Percentiles rank a stretch among this genome's conserved stretches.
These are phyloP conservation scores for Dasypus novemcinctus DNA, from an alignment of 2,113 vertebrate species.

Conservation along the genomic window DNA sequence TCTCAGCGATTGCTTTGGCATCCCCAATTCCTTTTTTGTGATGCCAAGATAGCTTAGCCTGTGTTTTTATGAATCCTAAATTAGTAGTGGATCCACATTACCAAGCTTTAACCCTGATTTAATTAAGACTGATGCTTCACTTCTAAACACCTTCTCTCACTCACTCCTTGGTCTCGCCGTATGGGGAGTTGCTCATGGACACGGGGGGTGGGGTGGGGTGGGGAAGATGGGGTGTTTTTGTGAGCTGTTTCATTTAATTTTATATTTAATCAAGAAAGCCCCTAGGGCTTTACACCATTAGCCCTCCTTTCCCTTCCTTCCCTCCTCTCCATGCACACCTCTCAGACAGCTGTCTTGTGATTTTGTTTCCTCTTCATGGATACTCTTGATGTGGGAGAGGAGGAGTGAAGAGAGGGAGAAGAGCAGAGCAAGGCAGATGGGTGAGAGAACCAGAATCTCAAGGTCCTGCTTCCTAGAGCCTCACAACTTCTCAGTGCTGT, in stretches of 20 bases:
- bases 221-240: slow-evolving; percentile 29
- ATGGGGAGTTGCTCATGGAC: slow-evolving; percentile 26
- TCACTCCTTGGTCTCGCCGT: slow-evolving; percentile 26
- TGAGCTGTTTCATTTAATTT: slow-evolving; percentile 42
- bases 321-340: slow-evolving; percentile 26
- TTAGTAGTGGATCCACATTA: not conserved
- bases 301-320: not conserved
- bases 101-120: not conserved
- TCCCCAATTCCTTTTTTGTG: not conserved
- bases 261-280: slow-evolving; percentile 34
- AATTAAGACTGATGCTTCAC: not conserved
- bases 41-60: not conserved
- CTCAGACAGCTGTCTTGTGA: slow-evolving; percentile 18
- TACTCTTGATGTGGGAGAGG: slow-evolving; percentile 32
- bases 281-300: not conserved
- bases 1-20: not conserved
- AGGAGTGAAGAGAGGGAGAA: slow-evolving; percentile 47
- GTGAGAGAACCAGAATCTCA: not conserved
- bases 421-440: slow-evolving; percentile 38
- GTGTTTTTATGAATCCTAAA: not conserved
- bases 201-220: too few relatives aligned
- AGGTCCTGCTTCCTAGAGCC: not conserved
- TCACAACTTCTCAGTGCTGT: not conserved
- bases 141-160: slow-evolving; percentile 56
- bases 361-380: slow-evolving; percentile 20